Percentiles rank a stretch among this genome's conserved stretches.
phyloP scores from a whole-genome alignment of 2,113 vertebrate genomes.

The Oostethus manadensis region DNA sequence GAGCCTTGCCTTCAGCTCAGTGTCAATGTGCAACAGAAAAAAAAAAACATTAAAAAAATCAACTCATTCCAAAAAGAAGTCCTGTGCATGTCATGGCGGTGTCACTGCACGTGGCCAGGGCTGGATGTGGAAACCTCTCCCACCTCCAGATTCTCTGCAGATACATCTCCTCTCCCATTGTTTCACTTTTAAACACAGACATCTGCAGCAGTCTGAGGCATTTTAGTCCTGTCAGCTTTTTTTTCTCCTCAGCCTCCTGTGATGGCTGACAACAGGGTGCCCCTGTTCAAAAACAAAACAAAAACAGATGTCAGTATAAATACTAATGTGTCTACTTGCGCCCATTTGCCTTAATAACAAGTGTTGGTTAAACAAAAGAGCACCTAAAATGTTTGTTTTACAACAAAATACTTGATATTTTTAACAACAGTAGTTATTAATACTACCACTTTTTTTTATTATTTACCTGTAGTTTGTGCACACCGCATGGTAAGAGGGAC shows the following conservation, averaged over 20 bases:
- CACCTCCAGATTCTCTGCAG: constrained; percentile 54
- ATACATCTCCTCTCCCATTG: constrained; percentile 48
- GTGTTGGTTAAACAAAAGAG: not conserved
- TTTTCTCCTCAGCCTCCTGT: constrained; percentile 9
- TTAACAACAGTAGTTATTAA: no score
- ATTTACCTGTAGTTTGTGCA: no score
- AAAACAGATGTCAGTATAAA: not conserved
- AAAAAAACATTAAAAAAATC: constrained; percentile 44
- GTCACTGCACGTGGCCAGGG: constrained; percentile 29
- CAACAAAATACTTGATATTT: not conserved
- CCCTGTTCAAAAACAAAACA: constrained; percentile 23
- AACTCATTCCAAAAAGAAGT: constrained; percentile 61
- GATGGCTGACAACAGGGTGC: constrained; percentile 1
- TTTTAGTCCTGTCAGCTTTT: constrained; percentile 13
- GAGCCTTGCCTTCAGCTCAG: constrained; percentile 29
- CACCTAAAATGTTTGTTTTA: not conserved
- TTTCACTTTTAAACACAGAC: constrained; percentile 37
- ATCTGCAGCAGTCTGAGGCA: constrained; percentile 25
- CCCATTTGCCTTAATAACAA: not conserved
- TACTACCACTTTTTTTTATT: no score
- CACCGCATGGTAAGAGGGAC: no score
- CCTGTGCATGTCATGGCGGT: constrained; percentile 30
- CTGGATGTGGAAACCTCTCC: constrained; percentile 41
- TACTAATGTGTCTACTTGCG: not conserved
- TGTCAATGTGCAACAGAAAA: constrained; percentile 12